Evolutionary conservation across 2,888 invertebrate species (phyloP).

Genomic region (Leucania comma): DNA sequence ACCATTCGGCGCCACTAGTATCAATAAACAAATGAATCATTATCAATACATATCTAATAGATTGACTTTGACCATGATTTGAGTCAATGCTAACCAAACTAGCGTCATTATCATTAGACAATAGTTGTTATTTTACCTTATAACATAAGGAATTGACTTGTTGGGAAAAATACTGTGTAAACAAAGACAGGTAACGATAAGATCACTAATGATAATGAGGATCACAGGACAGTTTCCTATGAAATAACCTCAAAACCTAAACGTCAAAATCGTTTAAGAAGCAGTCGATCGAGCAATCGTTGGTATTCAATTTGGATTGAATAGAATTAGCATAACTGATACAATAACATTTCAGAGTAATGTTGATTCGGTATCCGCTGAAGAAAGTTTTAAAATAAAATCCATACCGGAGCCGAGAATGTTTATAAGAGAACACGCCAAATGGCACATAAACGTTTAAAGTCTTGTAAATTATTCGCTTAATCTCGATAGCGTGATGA

Average conservation of each 20-base stretch:
- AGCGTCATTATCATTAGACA: slow-evolving; percentile 41
- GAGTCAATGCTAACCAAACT: slow-evolving; percentile 68
- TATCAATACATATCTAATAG: slow-evolving; percentile 68
- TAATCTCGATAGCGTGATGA: slow-evolving; percentile 79
- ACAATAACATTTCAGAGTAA: slow-evolving; percentile 27
- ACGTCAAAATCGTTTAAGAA: not conserved
- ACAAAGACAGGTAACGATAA: not conserved
- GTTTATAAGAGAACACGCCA: slow-evolving; percentile 82
- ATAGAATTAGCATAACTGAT: slow-evolving; percentile 4
- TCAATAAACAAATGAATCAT: slow-evolving; percentile 77
- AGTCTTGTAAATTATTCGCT: slow-evolving; percentile 81
- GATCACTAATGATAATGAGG: not conserved
- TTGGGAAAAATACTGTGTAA: not conserved
- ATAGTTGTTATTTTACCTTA: slow-evolving; percentile 43
- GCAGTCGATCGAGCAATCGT: not conserved
- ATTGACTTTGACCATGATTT: slow-evolving; percentile 75
- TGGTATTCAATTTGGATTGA: not conserved
- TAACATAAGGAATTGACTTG: slow-evolving; percentile 9
- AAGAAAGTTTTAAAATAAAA: slow-evolving; percentile 77
- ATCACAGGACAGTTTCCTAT: not conserved
- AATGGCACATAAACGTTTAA: slow-evolving; percentile 85
- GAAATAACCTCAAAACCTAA: not conserved
- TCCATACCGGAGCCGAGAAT: slow-evolving; percentile 69
- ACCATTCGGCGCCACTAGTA: slow-evolving; percentile 82
- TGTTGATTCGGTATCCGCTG: slow-evolving; percentile 45